A percentile compares a stretch with the other conserved stretches of the same genome.
These are phyloP conservation scores for Cyclina sinensis DNA, from an alignment of 1,140 invertebrate genomes.

Conservation along the genomic window DNA sequence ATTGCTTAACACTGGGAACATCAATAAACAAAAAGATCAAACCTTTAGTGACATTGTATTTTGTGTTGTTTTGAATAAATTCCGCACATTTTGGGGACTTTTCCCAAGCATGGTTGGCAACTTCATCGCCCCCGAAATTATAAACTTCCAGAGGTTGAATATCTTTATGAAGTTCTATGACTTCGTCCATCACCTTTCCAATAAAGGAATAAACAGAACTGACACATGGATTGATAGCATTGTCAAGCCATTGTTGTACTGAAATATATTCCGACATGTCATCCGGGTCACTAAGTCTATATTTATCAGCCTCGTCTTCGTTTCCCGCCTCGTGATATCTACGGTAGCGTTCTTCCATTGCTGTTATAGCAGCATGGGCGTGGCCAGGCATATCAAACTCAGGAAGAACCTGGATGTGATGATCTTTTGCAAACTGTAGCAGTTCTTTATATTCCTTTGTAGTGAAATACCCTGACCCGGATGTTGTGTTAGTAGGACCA, in stretches of 20 bases:
- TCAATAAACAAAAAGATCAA: too few relatives aligned
- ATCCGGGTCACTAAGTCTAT: constrained; percentile 70
- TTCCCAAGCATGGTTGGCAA: constrained; percentile 70
- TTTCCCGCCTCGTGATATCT: constrained; percentile 24
- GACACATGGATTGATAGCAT: constrained; percentile 77
- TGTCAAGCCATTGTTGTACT: constrained; percentile 74
- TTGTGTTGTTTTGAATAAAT: background rate
- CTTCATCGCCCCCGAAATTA: constrained; percentile 81
- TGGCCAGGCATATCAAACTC: constrained; percentile 81
- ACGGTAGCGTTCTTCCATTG: constrained; percentile 71
- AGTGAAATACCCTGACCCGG: constrained; percentile 77
- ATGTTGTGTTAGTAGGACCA: constrained; percentile 73
- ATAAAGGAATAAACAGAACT: constrained; percentile 69
- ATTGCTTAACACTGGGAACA: too few relatives aligned
- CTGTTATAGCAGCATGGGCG: constrained; percentile 72
- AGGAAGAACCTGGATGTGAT: constrained; percentile 75
- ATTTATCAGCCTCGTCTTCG: constrained; percentile 42
- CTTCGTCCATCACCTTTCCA: constrained; percentile 55
- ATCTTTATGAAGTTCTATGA: constrained; percentile 67
- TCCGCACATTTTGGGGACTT: constrained; percentile 62
- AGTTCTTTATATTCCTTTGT: constrained; percentile 71
- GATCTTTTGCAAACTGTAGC: constrained; percentile 66
- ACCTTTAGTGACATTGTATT: constrained; percentile 57
- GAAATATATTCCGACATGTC: constrained; percentile 74
- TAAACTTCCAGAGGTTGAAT: constrained; percentile 72